These are phyloP conservation scores for Amblyopsis rosae DNA, from an alignment of 2,113 vertebrate genomes.

Conservation along the genomic window DNA sequence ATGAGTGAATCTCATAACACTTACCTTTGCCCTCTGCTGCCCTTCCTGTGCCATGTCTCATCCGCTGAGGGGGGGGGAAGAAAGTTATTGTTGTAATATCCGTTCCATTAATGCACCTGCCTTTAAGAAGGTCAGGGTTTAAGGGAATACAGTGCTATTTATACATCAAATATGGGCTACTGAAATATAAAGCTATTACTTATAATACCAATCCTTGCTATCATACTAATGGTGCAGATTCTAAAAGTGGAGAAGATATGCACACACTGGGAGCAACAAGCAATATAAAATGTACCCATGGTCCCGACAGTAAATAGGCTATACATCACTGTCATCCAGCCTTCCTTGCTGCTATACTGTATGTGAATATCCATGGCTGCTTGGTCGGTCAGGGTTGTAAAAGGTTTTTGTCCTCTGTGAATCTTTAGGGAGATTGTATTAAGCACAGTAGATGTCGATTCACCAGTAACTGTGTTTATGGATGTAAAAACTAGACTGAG, in stretches of 20 bases:
- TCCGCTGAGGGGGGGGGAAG: neutral
- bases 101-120: neutral
- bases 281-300: constrained; percentile 28
- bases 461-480: constrained; percentile 13
- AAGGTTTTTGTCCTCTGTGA: constrained; percentile 16
- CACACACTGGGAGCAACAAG: constrained; percentile 19
- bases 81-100: constrained; percentile 18
- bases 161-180: constrained; percentile 13
- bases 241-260: constrained; percentile 43
- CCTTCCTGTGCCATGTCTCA: neutral
- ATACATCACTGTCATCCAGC: constrained; percentile 58
- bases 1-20: too few relatives aligned
- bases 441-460: constrained; percentile 9
- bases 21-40: too few relatives aligned
- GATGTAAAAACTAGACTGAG: constrained; percentile 26
- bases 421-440: constrained; percentile 10
- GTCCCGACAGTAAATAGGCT: constrained; percentile 34
- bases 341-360: constrained; percentile 12
- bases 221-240: constrained; percentile 26
- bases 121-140: constrained; percentile 41
- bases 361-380: constrained; percentile 34
- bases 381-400: constrained; percentile 4
- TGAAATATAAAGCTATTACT: constrained; percentile 21
- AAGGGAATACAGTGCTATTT: constrained; percentile 5
- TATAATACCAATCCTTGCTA: constrained; percentile 27